These are phyloP conservation scores for Limosa lapponica DNA, from an alignment of 2,797 vertebrate genomes.

Conservation along the genomic window DNA sequence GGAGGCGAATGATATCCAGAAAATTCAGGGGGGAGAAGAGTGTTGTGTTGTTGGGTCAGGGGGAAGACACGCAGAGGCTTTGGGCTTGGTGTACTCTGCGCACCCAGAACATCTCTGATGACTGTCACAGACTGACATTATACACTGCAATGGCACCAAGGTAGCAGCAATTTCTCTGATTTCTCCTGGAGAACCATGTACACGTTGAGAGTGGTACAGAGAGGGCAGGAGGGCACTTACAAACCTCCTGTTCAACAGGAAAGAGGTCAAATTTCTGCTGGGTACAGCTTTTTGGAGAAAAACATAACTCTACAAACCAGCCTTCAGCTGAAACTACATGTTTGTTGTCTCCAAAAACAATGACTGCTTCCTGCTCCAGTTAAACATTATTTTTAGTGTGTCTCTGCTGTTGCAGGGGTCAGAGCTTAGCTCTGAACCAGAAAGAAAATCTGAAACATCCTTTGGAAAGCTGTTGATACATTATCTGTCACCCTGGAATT, in stretches of 20 bases:
- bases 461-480: neutral
- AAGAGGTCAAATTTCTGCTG: neutral
- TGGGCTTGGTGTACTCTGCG: neutral
- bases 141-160: neutral
- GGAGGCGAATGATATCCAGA: neutral
- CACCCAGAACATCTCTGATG: neutral
- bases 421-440: neutral
- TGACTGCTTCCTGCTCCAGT: neutral
- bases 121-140: neutral
- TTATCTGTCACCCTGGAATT: neutral
- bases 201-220: neutral
- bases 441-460: neutral
- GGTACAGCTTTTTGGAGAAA: neutral
- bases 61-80: neutral
- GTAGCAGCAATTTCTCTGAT: neutral
- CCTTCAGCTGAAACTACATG: neutral
- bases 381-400: neutral
- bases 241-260: neutral
- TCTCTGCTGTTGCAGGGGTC: neutral
- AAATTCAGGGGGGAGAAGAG: neutral
- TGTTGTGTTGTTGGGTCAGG: fast-evolving
- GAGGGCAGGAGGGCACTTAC: neutral
- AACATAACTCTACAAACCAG: neutral
- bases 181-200: neutral
- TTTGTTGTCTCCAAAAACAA: neutral